Evolutionary conservation across 2,797 vertebrate genomes (phyloP).

Genomic region (Sebastes miniatus): DNA sequence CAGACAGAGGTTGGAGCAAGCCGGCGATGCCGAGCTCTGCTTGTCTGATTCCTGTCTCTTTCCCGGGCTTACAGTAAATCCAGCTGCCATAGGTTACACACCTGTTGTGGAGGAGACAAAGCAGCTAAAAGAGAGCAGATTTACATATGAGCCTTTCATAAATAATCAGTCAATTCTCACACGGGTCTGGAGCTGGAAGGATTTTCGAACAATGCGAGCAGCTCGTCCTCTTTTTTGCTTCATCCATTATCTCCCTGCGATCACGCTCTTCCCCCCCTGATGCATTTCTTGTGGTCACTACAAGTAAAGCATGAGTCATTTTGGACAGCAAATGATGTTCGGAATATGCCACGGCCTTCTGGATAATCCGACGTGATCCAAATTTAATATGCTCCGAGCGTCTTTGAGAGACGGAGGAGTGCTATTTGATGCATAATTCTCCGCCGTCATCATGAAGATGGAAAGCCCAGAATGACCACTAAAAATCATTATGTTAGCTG

Average conservation of each 20-base stretch:
- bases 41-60: slow-evolving; percentile 31
- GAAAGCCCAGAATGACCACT: slow-evolving; percentile 27
- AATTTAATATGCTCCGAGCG: slow-evolving; percentile 36
- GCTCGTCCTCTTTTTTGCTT: not conserved
- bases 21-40: not conserved
- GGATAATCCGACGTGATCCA: slow-evolving; percentile 57
- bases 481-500: slow-evolving; percentile 29
- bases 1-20: slow-evolving; percentile 3
- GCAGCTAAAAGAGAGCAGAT: not conserved
- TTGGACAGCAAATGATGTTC: slow-evolving; percentile 11
- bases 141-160: slow-evolving; percentile 17
- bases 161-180: slow-evolving; percentile 28
- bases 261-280: not conserved
- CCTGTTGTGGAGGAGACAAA: slow-evolving; percentile 33
- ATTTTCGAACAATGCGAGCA: not conserved
- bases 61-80: slow-evolving; percentile 20
- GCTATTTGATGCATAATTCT: slow-evolving; percentile 45
- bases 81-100: slow-evolving; percentile 34
- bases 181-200: not conserved
- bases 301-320: slow-evolving; percentile 8
- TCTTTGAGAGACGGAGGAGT: slow-evolving; percentile 35
- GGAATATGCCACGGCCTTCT: slow-evolving; percentile 12
- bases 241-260: not conserved
- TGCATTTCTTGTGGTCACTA: slow-evolving; percentile 2
- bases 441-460: not conserved